Base-by-base conservation (phyloP, 2,888 invertebrate species). In the Agriotes lineatus region DNA sequence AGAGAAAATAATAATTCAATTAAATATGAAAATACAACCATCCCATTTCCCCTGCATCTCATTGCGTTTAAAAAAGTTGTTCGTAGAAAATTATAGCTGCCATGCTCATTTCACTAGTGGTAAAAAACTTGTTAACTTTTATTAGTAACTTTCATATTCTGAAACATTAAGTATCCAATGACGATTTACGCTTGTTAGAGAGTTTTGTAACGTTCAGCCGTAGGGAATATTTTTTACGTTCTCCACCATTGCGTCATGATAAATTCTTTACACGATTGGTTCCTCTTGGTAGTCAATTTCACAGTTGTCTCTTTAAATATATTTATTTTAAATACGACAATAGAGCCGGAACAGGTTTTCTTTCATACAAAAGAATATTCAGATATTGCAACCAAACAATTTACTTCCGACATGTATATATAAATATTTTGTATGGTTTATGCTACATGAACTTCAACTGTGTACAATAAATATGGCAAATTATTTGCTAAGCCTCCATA, bases 21-120 rank as follows among this genome's bases (percentile, higher is more conserved):
- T n/a, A n/a, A n/a, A n/a, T n/a, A n/a, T n/a, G n/a, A n/a, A n/a
- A n/a, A n/a, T n/a, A n/a, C n/a, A n/a, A n/a, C n/a, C n/a, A 35
- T 16, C 0, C 18, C 5, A 18, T 42, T 42, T 18, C 10, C 16
- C 18, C 16, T 16, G 16, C 18, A 42, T 42, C 7, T 42, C 42
- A 44, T 44, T 44, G 3, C 3, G 44, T 18, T 20, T 10, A 19
- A 44, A 44, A 44, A 44, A 9, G 44, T 10, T 10, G n/a, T 44
- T n/a, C 18, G 18, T 5, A 44, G 44, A 44, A 48, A 48, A 48
- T 10, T 10, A 9, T 20, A 45, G 19, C n/a, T 6, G 39, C 14
- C 20, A 45, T 45, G 45, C 48, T 22, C 25, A 48, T 48, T 48
- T 48, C 48, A 48, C 22, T 25, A n/a, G 25, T 48, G 5, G 12